Evolutionary conservation across 2,888 invertebrate genomes (phyloP).

Genomic region (Oxycera nigricornis): DNA sequence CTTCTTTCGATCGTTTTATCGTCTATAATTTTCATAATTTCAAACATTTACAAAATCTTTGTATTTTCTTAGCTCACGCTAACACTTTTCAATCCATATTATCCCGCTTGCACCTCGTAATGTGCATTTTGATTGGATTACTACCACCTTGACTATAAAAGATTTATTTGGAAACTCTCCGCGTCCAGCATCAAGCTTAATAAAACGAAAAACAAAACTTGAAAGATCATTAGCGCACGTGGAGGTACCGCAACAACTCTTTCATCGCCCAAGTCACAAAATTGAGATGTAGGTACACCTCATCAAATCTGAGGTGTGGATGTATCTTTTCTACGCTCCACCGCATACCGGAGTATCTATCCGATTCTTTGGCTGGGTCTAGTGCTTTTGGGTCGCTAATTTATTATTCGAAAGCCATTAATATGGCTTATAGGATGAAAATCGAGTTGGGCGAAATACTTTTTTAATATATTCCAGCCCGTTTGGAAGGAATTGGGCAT

Average conservation of each 20-base stretch:
- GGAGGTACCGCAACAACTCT: slow-evolving; percentile 9
- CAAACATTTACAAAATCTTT: background rate
- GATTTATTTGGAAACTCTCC: slow-evolving; percentile 21
- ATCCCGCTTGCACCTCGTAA: background rate
- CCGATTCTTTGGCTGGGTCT: background rate
- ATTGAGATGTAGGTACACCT: slow-evolving; percentile 4
- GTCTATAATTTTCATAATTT: background rate
- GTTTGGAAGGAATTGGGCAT: background rate
- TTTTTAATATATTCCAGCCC: too few species aligned
- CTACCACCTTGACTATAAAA: background rate
- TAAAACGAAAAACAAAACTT: background rate
- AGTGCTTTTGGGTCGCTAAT: slow-evolving; percentile 11
- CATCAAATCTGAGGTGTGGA: slow-evolving; percentile 14
- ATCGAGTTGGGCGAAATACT: background rate
- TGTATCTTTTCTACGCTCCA: background rate
- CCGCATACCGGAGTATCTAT: background rate
- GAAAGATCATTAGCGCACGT: slow-evolving; percentile 14
- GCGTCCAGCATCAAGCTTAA: background rate
- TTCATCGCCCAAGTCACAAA: slow-evolving; percentile 21
- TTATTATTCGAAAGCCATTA: slow-evolving; percentile 9
- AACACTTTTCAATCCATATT: background rate
- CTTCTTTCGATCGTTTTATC: background rate
- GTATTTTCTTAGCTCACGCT: background rate
- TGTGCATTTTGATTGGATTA: slow-evolving; percentile 13
- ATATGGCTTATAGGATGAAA: slow-evolving; percentile 2